These are phyloP conservation scores for Flabesymbios commensalis DNA, from an alignment of 2,888 invertebrate species.

Conservation along the genomic window DNA sequence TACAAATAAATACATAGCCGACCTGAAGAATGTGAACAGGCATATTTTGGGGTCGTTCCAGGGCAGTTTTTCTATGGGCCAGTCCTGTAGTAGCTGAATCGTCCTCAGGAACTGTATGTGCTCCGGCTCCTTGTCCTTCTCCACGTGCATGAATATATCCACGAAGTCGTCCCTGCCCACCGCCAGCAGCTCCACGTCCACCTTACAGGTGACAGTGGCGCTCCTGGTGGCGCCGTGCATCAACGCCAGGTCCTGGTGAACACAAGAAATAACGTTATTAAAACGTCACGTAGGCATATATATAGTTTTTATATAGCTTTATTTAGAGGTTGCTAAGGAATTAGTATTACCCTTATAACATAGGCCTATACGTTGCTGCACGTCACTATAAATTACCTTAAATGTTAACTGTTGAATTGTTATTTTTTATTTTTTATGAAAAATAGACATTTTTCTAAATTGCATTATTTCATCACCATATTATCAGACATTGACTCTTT, in stretches of 20 bases:
- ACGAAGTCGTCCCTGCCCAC: constrained; percentile 67
- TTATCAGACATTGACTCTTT: too few species aligned
- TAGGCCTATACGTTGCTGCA: too few species aligned
- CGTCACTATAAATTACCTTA: too few species aligned
- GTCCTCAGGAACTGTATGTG: constrained; percentile 53
- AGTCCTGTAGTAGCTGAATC: constrained; percentile 46
- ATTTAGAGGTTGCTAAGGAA: too few species aligned
- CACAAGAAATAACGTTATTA: background rate
- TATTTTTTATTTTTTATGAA: too few species aligned
- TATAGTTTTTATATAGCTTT: background rate
- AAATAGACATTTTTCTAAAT: too few species aligned
- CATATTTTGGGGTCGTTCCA: constrained; percentile 54
- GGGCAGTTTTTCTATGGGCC: constrained; percentile 55
- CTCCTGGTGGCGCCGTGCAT: constrained; percentile 55
- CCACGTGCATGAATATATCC: constrained; percentile 63
- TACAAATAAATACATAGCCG: constrained; percentile 3
- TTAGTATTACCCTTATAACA: too few species aligned
- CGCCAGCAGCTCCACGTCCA: constrained; percentile 70
- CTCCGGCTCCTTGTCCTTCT: constrained; percentile 53
- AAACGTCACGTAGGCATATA: background rate
- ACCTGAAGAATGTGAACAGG: constrained; percentile 58
- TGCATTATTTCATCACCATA: too few species aligned
- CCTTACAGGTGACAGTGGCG: constrained; percentile 58
- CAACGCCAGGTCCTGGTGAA: constrained; percentile 53
- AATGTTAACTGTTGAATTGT: too few species aligned